A percentile compares a stretch with the other conserved stretches of the same genome.
Conservation (phyloP, 2,888 invertebrate genomes). For the Dasysyrphus tricinctus region DNA sequence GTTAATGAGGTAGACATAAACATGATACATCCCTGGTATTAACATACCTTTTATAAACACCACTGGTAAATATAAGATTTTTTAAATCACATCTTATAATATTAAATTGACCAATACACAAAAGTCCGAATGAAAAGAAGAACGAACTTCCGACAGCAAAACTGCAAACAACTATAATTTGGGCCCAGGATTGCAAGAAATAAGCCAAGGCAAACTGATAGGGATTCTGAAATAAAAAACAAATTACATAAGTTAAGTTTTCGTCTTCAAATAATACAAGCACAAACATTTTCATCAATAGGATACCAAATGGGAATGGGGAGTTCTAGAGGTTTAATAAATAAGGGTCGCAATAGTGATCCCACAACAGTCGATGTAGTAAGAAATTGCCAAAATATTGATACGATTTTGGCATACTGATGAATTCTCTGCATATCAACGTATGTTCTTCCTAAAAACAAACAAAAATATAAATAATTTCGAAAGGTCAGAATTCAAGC, state of each 20-base stretch:
- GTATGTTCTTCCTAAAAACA: slow-evolving; percentile 38
- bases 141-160: slow-evolving; percentile 56
- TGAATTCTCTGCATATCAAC: slow-evolving; percentile 20
- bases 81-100: slow-evolving; percentile 55
- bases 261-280: neutral
- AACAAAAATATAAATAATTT: neutral
- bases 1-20: neutral
- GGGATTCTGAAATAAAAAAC: slow-evolving; percentile 6
- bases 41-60: slow-evolving; percentile 45
- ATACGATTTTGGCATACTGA: neutral
- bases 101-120: slow-evolving; percentile 62
- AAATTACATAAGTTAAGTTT: no score
- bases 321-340: slow-evolving; percentile 18
- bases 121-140: slow-evolving; percentile 38
- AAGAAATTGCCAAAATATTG: slow-evolving; percentile 30
- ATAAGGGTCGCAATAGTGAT: slow-evolving; percentile 3
- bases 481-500: neutral
- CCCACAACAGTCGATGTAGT: neutral
- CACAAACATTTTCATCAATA: slow-evolving; percentile 4
- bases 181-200: slow-evolving; percentile 51
- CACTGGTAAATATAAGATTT: slow-evolving; percentile 67
- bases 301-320: slow-evolving; percentile 40
- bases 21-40: neutral
- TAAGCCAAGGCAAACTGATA: slow-evolving; percentile 50
- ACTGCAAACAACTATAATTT: slow-evolving; percentile 47